Conservation (phyloP, 2,888 invertebrate species). For the Eucriotettix oculatus region DNA sequence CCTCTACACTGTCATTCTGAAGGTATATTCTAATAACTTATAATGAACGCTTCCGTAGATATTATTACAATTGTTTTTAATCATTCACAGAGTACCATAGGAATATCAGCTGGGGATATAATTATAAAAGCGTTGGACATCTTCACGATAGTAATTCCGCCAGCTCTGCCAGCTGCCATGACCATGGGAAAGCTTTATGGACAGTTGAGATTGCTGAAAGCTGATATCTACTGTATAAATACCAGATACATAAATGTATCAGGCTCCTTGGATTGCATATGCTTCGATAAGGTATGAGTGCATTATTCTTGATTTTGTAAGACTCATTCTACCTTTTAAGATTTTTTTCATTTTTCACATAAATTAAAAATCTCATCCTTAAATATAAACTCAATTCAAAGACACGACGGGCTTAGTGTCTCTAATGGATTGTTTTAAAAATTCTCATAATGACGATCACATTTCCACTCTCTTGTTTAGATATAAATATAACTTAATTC, state of each 20-base stretch:
- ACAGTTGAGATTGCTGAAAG: slow-evolving; percentile 21
- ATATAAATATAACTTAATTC: too few species aligned
- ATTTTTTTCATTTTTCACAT: background rate
- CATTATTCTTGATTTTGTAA: background rate
- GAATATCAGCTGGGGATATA: slow-evolving; percentile 13
- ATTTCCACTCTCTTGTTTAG: too few species aligned
- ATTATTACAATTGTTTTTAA: too few species aligned
- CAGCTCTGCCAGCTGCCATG: slow-evolving; percentile 37
- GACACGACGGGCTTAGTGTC: too few species aligned
- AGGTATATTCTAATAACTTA: slow-evolving; percentile 23
- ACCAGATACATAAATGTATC: slow-evolving; percentile 26
- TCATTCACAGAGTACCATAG: slow-evolving; percentile 13
- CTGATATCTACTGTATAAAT: slow-evolving; percentile 25
- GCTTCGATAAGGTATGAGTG: slow-evolving; percentile 32
- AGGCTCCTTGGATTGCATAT: slow-evolving; percentile 26
- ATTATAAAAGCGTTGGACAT: slow-evolving; percentile 30
- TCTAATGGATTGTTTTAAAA: too few species aligned
- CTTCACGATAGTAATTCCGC: slow-evolving; percentile 43
- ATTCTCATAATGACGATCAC: too few species aligned
- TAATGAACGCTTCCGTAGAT: too few species aligned
- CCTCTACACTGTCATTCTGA: slow-evolving; percentile 33
- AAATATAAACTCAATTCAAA: too few species aligned
- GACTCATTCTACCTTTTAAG: background rate
- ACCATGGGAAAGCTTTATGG: slow-evolving; percentile 27
- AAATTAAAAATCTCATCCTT: too few species aligned